Evolutionary conservation across 2,113 vertebrate genomes (phyloP).

Genomic region (Trogon melanurus): DNA sequence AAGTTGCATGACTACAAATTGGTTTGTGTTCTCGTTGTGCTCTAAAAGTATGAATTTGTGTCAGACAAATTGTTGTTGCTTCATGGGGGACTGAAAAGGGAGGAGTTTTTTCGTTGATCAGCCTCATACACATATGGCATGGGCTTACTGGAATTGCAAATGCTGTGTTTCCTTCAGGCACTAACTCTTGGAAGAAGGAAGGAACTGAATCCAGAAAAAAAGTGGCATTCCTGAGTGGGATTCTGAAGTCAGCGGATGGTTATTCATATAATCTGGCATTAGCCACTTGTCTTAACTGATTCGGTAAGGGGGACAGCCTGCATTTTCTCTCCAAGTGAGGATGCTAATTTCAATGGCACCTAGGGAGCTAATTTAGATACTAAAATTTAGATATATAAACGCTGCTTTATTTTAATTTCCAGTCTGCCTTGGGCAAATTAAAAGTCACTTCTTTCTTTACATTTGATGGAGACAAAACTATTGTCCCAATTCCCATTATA

Average conservation of each 20-base stretch:
- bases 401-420: not conserved
- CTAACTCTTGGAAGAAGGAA: not conserved
- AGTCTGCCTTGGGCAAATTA: not conserved
- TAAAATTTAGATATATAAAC: not conserved
- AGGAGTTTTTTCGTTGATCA: not conserved
- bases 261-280: not conserved
- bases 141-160: not conserved
- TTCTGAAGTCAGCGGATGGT: not conserved
- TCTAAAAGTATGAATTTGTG: not conserved
- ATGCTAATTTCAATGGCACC: not conserved
- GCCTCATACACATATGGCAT: not conserved
- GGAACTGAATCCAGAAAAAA: not conserved
- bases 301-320: not conserved
- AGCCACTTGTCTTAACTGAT: not conserved
- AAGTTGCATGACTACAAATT: not conserved
- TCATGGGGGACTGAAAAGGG: not conserved
- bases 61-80: not conserved
- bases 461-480: not conserved
- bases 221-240: not conserved
- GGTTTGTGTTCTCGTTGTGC: not conserved
- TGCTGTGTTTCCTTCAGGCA: not conserved
- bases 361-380: not conserved
- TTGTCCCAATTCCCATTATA: not conserved
- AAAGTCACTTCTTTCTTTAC: not conserved
- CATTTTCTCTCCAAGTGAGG: not conserved